Evolutionary conservation across 2,113 vertebrate species (phyloP).

Genomic region (Cranoglanis bouderius): DNA sequence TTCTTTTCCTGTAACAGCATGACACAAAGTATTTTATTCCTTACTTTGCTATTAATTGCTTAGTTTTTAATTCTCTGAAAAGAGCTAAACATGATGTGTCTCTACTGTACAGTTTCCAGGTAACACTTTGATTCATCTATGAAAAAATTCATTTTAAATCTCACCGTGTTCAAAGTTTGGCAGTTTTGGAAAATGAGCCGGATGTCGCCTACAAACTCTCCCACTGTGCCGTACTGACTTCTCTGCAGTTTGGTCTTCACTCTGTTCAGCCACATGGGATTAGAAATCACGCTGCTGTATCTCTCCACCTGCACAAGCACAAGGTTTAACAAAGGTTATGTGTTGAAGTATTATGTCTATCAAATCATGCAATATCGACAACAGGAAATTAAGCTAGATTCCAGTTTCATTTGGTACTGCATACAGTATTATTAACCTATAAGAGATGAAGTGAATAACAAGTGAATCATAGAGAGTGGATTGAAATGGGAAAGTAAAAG

Average conservation of each 20-base stretch:
- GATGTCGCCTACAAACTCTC: slow-evolving; percentile 65
- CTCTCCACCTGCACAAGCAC: slow-evolving; percentile 46
- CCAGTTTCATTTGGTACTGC: too few species aligned
- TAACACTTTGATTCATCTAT: not conserved
- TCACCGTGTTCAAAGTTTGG: slow-evolving; percentile 61
- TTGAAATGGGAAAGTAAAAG: not conserved
- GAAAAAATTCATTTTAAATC: slow-evolving; percentile 3
- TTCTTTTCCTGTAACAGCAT: not conserved
- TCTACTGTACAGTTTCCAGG: not conserved
- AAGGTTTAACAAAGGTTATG: not conserved
- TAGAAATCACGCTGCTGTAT: slow-evolving; percentile 48
- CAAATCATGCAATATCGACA: not conserved
- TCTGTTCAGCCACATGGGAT: slow-evolving; percentile 65
- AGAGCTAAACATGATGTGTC: not conserved
- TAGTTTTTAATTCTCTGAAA: not conserved
- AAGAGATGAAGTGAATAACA: not conserved
- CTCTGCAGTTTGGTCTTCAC: slow-evolving; percentile 60
- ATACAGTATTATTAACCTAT: too few species aligned
- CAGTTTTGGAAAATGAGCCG: slow-evolving; percentile 69
- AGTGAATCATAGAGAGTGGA: not conserved
- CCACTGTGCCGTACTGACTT: slow-evolving; percentile 55
- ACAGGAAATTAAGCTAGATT: too few species aligned
- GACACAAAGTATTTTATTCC: not conserved
- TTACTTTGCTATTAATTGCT: not conserved
- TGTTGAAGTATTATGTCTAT: not conserved